Evolutionary conservation across 1,140 invertebrate genomes (phyloP), one percentile per base, ranked within the genome.

Genomic region (Nasonia giraulti): DNA sequence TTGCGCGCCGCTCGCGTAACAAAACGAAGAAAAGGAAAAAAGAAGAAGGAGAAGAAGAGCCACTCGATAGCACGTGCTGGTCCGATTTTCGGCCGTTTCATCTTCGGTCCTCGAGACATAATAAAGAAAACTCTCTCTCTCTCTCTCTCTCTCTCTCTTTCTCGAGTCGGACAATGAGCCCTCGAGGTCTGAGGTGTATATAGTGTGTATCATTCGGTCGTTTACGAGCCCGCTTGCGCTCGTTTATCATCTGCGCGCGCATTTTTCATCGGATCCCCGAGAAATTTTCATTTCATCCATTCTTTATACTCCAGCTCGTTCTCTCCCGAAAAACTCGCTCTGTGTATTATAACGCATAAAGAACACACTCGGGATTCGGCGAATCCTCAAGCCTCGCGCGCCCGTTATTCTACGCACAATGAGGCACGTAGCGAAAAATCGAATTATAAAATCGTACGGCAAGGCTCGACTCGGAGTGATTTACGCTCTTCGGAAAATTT

Each of bases 171-270:
- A 92, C 91, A 92, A 92, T 92, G 88, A 90, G 88, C 86, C 62
- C 80, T 85, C 80, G 31, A 37, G 89, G 91, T 88, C 17, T 2
- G 14, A n/a, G 5, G 12, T 50, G 12, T 62, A n/a, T n/a, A 62
- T 7, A 62, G 55, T 62, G 55, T 92, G 90, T 92, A 91, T 92
- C 91, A 91, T 92, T 92, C 87, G 88, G 86, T 89, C 90, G 90
- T 91, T 92, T 91, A 91, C 89, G 90, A 90, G 82, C 86, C 87
- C 8, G 40, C 78, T 27, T 27, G 85, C 84, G 87, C 85, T 92
- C 91, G 90, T 92, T 92, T 89, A 92, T 92, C 92, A 92, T 92
- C 89, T 86, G 75, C 73, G 87, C 83, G 71, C 55, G 27, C 87
- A 91, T 90, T 91, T 92, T 91, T 91, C 90, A 91, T 89, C 88